These are phyloP conservation scores for Morone saxatilis DNA, from an alignment of 2,113 vertebrate genomes.

Conservation along the genomic window DNA sequence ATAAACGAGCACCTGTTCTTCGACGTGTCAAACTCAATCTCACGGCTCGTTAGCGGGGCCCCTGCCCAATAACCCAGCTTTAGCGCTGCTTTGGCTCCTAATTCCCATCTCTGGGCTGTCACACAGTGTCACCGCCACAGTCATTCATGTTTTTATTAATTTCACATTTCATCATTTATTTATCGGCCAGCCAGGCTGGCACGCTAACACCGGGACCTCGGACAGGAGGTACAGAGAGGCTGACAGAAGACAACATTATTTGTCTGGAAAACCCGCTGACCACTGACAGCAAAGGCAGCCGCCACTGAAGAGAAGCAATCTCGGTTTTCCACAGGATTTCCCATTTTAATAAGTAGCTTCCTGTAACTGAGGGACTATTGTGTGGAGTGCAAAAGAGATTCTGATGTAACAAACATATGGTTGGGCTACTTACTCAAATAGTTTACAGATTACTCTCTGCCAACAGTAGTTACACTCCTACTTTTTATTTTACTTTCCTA, in stretches of 20 bases:
- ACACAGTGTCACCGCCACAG: conserved; percentile 81
- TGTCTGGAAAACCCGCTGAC: conserved; percentile 53
- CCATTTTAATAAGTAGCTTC: conserved; percentile 21
- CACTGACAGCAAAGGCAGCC: conserved; percentile 50
- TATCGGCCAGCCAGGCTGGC: conserved; percentile 73
- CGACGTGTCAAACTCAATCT: conserved; percentile 86
- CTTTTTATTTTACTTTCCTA: too few relatives aligned
- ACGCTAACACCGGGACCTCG: conserved; percentile 44
- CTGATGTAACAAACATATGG: too few relatives aligned
- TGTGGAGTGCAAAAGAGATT: too few relatives aligned
- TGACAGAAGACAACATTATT: conserved; percentile 60
- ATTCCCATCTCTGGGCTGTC: conserved; percentile 86
- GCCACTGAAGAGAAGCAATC: conserved; percentile 2
- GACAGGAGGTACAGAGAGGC: conserved; percentile 43
- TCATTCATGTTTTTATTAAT: conserved; percentile 87
- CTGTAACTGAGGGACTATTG: neutral
- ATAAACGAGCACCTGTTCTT: conserved; percentile 87
- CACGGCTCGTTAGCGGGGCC: conserved; percentile 81
- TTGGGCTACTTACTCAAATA: too few relatives aligned
- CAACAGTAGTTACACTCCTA: too few relatives aligned
- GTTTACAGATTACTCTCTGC: too few relatives aligned
- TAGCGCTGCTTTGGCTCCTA: conserved; percentile 83
- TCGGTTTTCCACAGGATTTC: neutral
- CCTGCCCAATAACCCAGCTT: conserved; percentile 84
- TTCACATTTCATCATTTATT: conserved; percentile 85